phyloP scores from a whole-genome alignment of 2,888 invertebrate genomes.

The Drosophila antonietae region DNA sequence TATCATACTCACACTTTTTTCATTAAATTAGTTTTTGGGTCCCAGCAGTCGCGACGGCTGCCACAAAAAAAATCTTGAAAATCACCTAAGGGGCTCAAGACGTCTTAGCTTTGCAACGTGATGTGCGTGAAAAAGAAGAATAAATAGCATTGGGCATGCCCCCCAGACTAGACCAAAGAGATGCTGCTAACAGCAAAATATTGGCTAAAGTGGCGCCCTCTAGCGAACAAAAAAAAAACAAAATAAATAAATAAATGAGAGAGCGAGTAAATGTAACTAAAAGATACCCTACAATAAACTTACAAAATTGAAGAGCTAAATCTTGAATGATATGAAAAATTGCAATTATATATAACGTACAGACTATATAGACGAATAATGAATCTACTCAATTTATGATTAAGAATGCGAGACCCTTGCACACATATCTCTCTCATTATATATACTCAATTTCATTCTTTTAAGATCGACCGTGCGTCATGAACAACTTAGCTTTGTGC shows the following conservation, averaged over 20 bases:
- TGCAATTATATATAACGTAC: not conserved
- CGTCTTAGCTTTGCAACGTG: conserved; percentile 41
- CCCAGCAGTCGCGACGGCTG: conserved; percentile 29
- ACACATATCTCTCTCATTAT: too few relatives aligned
- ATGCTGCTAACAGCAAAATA: conserved; percentile 6
- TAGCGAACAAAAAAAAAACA: not conserved
- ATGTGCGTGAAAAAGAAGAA: conserved; percentile 25
- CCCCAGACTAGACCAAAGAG: not conserved
- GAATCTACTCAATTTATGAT: not conserved
- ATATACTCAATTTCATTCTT: not conserved
- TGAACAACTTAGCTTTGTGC: too few relatives aligned
- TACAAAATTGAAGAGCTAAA: not conserved
- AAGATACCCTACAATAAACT: not conserved
- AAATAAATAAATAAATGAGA: not conserved
- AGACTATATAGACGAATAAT: not conserved
- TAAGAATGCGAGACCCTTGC: not conserved
- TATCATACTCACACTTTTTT: conserved; percentile 16
- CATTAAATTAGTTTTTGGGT: conserved; percentile 47
- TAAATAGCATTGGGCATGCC: conserved; percentile 18
- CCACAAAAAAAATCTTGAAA: conserved; percentile 37
- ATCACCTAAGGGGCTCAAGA: conserved; percentile 56
- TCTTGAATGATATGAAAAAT: not conserved
- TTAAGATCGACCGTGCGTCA: not conserved
- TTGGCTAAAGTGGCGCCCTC: conserved; percentile 1
- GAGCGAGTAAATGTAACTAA: not conserved